phyloP scores from a whole-genome alignment of 2,888 invertebrate species.

The Lepidochrysops patricia region DNA sequence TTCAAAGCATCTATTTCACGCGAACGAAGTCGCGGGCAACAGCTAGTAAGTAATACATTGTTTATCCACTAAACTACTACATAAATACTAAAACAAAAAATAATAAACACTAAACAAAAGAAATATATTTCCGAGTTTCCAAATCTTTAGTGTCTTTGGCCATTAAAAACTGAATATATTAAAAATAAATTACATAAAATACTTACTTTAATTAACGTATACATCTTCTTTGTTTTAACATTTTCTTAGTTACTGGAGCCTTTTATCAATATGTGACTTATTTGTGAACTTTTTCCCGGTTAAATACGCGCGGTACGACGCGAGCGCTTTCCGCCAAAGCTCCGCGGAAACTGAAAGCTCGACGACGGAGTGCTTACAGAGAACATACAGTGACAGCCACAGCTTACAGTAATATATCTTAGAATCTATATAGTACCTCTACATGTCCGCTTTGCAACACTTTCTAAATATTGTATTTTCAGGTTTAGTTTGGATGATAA shows the following conservation, averaged over 20 bases:
- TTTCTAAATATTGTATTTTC: neutral
- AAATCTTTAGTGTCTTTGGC: no score
- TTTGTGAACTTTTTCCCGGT: neutral
- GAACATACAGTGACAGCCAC: neutral
- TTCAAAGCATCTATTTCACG: no score
- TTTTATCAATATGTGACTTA: neutral
- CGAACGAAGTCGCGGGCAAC: no score
- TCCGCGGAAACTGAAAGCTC: slow-evolving; percentile 9
- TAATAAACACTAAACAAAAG: no score
- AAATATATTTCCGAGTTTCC: no score
- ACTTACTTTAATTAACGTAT: neutral
- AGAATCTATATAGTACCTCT: neutral
- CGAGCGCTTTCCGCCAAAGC: neutral
- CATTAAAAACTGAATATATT: neutral
- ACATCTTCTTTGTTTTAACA: neutral
- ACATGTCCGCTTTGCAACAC: neutral
- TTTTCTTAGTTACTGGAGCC: neutral
- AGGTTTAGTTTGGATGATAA: neutral
- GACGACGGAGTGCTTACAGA: neutral
- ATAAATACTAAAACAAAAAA: no score
- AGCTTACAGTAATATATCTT: neutral
- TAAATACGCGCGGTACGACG: neutral
- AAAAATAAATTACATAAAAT: neutral
- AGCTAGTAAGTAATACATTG: no score
- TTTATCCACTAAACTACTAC: no score